A percentile compares a stretch with the other conserved stretches of the same genome.
Conservation (phyloP, 2,888 invertebrate species). For the Anticlea derivata region DNA sequence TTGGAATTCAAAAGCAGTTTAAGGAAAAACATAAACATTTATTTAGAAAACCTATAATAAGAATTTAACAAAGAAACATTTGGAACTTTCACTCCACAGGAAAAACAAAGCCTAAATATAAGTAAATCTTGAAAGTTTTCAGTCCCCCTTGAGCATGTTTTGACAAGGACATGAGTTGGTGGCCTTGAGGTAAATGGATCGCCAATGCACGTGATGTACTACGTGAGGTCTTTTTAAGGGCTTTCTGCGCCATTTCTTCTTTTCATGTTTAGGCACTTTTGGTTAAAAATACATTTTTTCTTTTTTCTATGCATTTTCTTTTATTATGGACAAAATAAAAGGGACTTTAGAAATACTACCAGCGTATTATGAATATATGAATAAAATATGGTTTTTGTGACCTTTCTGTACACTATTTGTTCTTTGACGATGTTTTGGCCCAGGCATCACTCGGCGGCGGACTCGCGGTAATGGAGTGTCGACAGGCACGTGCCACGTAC, state of each 20-base stretch:
- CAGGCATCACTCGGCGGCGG: constrained; percentile 51
- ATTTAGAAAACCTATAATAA: neutral
- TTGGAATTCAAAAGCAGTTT: neutral
- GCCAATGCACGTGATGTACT: too few species aligned
- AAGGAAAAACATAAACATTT: neutral
- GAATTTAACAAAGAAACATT: neutral
- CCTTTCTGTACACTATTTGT: constrained; percentile 23
- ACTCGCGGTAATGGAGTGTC: constrained; percentile 77
- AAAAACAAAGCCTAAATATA: constrained; percentile 1
- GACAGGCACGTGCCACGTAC: constrained; percentile 48
- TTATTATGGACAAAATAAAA: too few species aligned
- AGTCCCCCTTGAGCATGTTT: neutral
- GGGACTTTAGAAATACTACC: too few species aligned
- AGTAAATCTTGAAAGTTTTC: constrained; percentile 4
- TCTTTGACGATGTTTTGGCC: constrained; percentile 55
- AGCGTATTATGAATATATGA: too few species aligned
- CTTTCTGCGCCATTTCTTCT: too few species aligned
- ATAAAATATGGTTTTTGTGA: neutral
- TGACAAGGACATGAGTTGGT: neutral
- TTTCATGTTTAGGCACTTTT: too few species aligned
- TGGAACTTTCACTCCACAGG: neutral
- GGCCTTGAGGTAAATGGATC: too few species aligned
- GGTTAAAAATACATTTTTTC: too few species aligned
- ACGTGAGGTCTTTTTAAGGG: too few species aligned
- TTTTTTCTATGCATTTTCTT: too few species aligned